Percentiles rank a stretch among this genome's conserved stretches.
phyloP scores from a whole-genome alignment of 2,113 vertebrate species.

The Aepyceros melampus region DNA sequence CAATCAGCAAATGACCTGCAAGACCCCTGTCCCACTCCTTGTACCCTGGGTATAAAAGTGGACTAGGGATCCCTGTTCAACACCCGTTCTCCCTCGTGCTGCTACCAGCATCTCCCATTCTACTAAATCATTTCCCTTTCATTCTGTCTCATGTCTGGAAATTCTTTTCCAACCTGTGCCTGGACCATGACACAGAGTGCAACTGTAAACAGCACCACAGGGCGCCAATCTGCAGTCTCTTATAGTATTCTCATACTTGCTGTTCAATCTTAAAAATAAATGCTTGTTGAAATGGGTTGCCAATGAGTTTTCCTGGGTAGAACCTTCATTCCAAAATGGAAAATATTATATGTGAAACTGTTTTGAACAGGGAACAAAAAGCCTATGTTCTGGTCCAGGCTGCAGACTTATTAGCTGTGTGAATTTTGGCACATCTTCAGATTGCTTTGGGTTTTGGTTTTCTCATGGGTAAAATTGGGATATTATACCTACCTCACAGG shows the following conservation, averaged over 20 bases:
- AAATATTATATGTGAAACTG: background rate
- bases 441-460: background rate
- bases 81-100: rapidly evolving
- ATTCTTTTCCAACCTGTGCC: background rate
- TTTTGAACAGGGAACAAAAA: background rate
- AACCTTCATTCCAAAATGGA: background rate
- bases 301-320: background rate
- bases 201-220: background rate
- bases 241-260: background rate
- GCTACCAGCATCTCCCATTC: background rate
- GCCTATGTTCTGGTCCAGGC: background rate
- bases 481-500: background rate
- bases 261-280: background rate
- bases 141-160: background rate
- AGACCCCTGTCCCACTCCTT: background rate
- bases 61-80: background rate
- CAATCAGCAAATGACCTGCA: background rate
- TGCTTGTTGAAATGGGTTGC: background rate
- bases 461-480: background rate
- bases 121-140: background rate
- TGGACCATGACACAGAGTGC: background rate
- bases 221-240: no score
- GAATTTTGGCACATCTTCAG: background rate
- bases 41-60: background rate
- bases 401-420: background rate